These are phyloP conservation scores for Campoletis sonorensis DNA, from an alignment of 1,140 invertebrate species.

Conservation along the genomic window DNA sequence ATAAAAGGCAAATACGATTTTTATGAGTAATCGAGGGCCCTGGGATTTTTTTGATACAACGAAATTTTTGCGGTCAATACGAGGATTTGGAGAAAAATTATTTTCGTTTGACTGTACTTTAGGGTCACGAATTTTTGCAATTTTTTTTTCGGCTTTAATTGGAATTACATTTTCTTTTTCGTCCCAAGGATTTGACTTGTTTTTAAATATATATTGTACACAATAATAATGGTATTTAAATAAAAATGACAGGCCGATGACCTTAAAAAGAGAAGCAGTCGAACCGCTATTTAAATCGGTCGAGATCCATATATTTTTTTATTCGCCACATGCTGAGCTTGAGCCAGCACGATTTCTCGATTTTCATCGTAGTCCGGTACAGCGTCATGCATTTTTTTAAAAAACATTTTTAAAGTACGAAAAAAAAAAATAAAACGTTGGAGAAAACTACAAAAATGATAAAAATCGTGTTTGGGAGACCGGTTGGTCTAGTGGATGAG, in stretches of 20 bases:
- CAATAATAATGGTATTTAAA: background rate
- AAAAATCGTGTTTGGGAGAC: too few species aligned
- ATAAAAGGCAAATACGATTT: too few species aligned
- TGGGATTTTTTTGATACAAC: too few species aligned
- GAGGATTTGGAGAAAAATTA: too few species aligned
- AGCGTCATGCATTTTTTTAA: too few species aligned
- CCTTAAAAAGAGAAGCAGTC: conserved; percentile 25
- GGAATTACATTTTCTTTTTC: background rate
- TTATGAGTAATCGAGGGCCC: too few species aligned
- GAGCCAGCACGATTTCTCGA: background rate
- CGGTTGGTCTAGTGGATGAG: too few species aligned
- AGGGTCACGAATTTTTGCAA: background rate
- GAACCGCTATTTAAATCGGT: conserved; percentile 49
- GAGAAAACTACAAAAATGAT: too few species aligned
- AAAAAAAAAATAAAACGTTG: too few species aligned
- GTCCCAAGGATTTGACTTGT: background rate
- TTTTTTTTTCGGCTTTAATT: background rate
- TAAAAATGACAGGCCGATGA: background rate
- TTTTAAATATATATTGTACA: background rate
- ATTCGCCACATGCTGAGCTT: background rate
- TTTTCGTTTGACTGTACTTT: background rate
- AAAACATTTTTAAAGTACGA: too few species aligned
- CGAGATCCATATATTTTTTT: conserved; percentile 16
- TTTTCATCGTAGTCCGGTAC: background rate
- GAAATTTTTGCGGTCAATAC: too few species aligned